Evolutionary conservation across 2,888 invertebrate species (phyloP), one percentile per base, ranked within the genome.

Genomic region (Fabriciana adippe): DNA sequence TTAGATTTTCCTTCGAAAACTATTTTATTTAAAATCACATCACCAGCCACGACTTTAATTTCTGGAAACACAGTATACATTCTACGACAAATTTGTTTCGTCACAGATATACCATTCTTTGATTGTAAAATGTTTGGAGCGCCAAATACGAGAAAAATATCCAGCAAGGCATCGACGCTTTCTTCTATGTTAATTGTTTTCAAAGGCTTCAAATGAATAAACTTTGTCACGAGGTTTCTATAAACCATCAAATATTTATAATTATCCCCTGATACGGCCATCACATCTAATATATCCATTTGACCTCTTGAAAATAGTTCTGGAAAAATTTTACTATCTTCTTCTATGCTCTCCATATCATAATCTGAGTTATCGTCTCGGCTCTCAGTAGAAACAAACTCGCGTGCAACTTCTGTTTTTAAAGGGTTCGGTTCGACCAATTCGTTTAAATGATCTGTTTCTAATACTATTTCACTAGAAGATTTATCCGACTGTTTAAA

Each of bases 91-190:
- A 87, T 83, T 45, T 81, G 79, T 41, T 79, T 82, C n/a, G 78
- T 72, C 6, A 86, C 74, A 1, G 76, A 69, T 14, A 79, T 68
- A 4, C 86, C 86, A 47, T 87, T 87, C 69, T 85, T 85, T 0
- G 84, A 85, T 71, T 85, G 86, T 50, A 87, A 77, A 73, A 87
- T 80, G 72, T 87, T 87, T 16, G 87, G 86, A 3, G 85, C 82
- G 16, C 87, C 87, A 56, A 86, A 87, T 2, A 80, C 74, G 14
- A 86, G 75, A 70, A 85, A 87, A 70, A 87, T 84, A 26, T 82
- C 85, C 57, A 87, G 69, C 47, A 86, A 69, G 14, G 72, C 76
- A 18, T 87, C 81, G 8, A 81, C 81, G 3, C 79, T 79, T 59
- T 84, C 85, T 1, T 80, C 77, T 1, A 82, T 76, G 53, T 74